phyloP scores from a whole-genome alignment of 2,888 invertebrate genomes.

The Cabera pusaria region DNA sequence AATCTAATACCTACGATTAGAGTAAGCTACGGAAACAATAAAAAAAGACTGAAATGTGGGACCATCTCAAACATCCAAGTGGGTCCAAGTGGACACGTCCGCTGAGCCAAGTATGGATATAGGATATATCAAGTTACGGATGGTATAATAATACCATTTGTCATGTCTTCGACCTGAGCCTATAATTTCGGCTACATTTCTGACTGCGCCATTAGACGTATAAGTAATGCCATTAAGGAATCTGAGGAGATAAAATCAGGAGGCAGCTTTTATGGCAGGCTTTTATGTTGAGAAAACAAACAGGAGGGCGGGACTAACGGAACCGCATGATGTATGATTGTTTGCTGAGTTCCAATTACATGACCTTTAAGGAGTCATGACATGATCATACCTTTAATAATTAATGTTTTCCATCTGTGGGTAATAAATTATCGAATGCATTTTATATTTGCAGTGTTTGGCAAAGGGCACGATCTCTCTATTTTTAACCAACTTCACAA shows the following conservation, averaged over 20 bases:
- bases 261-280: slow-evolving; percentile 41
- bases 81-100: too few species aligned
- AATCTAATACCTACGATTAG: slow-evolving; percentile 6
- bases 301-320: slow-evolving; percentile 44
- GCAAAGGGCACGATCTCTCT: too few species aligned
- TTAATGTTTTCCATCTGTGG: too few species aligned
- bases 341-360: slow-evolving; percentile 5
- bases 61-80: too few species aligned
- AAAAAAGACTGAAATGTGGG: too few species aligned
- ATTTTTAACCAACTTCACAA: too few species aligned
- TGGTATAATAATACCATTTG: slow-evolving; percentile 11
- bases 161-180: slow-evolving; percentile 18
- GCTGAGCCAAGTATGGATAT: too few species aligned
- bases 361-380: background rate
- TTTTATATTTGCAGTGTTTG: too few species aligned
- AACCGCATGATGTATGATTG: slow-evolving; percentile 24
- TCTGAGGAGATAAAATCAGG: slow-evolving; percentile 59
- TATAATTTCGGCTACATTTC: slow-evolving; percentile 23
- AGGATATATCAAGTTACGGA: too few species aligned
- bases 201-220: slow-evolving; percentile 47
- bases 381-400: too few species aligned
- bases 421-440: too few species aligned
- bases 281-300: slow-evolving; percentile 53
- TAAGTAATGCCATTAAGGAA: slow-evolving; percentile 59
- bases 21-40: too few species aligned